Percentiles rank a stretch among this genome's conserved stretches.
Evolutionary conservation across 2,797 vertebrate genomes (phyloP).

Genomic region (Myotis planiceps): DNA sequence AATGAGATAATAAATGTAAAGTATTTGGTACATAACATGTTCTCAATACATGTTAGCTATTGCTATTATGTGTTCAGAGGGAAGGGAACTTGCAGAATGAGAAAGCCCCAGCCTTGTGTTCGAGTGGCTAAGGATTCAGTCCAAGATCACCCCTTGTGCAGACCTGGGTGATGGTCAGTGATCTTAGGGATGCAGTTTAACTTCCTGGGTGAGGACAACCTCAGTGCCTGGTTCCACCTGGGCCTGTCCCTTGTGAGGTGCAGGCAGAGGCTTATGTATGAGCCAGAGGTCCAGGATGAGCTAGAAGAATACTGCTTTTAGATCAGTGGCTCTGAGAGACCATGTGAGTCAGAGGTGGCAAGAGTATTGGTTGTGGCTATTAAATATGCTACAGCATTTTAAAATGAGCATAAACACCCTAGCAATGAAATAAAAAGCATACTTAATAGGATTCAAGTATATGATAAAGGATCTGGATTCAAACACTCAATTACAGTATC

Average conservation of each 20-base stretch:
- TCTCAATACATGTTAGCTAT: neutral
- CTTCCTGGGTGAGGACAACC: neutral
- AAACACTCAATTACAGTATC: neutral
- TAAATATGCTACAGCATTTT: neutral
- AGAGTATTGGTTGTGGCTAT: neutral
- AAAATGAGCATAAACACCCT: neutral
- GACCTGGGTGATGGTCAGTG: neutral
- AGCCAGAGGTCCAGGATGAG: neutral
- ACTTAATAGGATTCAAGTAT: neutral
- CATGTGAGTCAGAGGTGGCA: neutral
- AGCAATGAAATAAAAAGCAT: neutral
- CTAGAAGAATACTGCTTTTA: neutral
- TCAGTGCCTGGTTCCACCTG: neutral
- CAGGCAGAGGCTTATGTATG: neutral
- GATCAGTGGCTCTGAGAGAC: slow-evolving; percentile 5
- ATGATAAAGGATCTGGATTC: neutral
- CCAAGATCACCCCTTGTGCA: neutral
- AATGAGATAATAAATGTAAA: neutral
- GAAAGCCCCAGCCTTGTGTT: neutral
- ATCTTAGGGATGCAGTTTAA: neutral
- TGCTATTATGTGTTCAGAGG: slow-evolving; percentile 1
- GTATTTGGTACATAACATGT: neutral
- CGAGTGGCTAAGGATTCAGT: neutral
- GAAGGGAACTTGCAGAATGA: neutral
- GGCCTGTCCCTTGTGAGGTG: neutral